These are phyloP conservation scores for Hylaeus anthracinus DNA, from an alignment of 1,140 invertebrate species.

Conservation along the genomic window DNA sequence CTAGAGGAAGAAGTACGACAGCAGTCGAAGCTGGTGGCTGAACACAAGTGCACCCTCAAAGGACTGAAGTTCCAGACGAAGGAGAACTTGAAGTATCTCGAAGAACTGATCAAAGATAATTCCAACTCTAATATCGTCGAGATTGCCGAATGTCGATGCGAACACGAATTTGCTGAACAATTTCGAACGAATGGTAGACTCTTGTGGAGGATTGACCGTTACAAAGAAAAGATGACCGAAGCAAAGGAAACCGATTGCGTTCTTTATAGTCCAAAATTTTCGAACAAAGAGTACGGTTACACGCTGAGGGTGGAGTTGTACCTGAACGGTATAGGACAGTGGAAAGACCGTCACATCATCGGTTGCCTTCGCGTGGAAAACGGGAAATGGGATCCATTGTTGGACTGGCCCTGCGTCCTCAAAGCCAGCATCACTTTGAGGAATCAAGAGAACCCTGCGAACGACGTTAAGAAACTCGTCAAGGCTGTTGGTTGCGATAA, in stretches of 20 bases:
- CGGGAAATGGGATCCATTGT: slow-evolving; percentile 86
- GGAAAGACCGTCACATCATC: slow-evolving; percentile 86
- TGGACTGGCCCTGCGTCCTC: slow-evolving; percentile 86
- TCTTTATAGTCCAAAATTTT: slow-evolving; percentile 85
- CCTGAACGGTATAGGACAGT: slow-evolving; percentile 87
- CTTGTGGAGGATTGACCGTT: slow-evolving; percentile 86
- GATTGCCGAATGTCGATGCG: slow-evolving; percentile 15
- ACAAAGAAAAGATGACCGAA: slow-evolving; percentile 84
- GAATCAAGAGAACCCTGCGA: slow-evolving; percentile 82
- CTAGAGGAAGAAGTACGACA: slow-evolving; percentile 43
- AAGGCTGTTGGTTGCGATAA: slow-evolving; percentile 79
- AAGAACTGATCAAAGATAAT: slow-evolving; percentile 59
- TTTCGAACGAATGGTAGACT: slow-evolving; percentile 81
- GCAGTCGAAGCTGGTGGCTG: slow-evolving; percentile 20
- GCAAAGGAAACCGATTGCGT: slow-evolving; percentile 84
- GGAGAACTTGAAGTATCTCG: slow-evolving; percentile 63
- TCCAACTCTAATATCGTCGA: background rate
- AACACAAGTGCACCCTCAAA: slow-evolving; percentile 52
- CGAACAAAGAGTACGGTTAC: slow-evolving; percentile 86
- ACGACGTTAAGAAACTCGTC: slow-evolving; percentile 79
- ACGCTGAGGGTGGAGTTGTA: slow-evolving; percentile 85
- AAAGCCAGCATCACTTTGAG: slow-evolving; percentile 83
- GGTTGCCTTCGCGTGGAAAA: slow-evolving; percentile 84
- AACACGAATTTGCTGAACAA: background rate
- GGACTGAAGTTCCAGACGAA: slow-evolving; percentile 65